phyloP scores from a whole-genome alignment of 2,113 vertebrate genomes.

The Donacobius atricapilla region DNA sequence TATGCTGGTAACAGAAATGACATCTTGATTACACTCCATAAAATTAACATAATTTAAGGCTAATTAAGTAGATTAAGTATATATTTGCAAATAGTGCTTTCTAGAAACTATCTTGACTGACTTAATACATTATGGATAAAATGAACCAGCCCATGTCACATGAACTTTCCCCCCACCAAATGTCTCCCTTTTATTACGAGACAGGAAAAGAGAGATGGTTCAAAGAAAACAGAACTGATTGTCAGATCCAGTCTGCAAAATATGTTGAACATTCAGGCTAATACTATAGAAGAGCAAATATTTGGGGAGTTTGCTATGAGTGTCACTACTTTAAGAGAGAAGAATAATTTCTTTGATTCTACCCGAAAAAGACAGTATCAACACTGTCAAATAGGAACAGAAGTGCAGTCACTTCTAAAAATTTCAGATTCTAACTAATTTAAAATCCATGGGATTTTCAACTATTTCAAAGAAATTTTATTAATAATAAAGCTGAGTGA shows the following conservation, averaged over 20 bases:
- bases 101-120: not conserved
- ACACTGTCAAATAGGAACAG: conserved; percentile 24
- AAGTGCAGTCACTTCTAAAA: conserved; percentile 30
- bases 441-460: conserved; percentile 39
- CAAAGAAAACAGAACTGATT: conserved; percentile 27
- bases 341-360: conserved; percentile 13
- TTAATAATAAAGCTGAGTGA: conserved; percentile 43
- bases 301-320: not conserved
- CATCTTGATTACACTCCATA: not conserved
- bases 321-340: conserved; percentile 18
- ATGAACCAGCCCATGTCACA: not conserved
- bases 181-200: not conserved
- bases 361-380: not conserved
- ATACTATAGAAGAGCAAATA: not conserved
- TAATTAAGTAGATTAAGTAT: not conserved
- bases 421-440: conserved; percentile 34
- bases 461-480: conserved; percentile 42
- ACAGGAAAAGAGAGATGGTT: not conserved
- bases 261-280: not conserved
- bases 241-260: not conserved
- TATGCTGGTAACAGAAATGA: not conserved
- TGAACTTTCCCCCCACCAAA: not conserved
- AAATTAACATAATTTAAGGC: not conserved
- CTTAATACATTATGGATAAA: not conserved
- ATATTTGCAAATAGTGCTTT: not conserved